Evolutionary conservation across 2,797 vertebrate species (phyloP), one percentile per base, ranked within the genome.

Genomic region (Rhinatrema bivittatum): DNA sequence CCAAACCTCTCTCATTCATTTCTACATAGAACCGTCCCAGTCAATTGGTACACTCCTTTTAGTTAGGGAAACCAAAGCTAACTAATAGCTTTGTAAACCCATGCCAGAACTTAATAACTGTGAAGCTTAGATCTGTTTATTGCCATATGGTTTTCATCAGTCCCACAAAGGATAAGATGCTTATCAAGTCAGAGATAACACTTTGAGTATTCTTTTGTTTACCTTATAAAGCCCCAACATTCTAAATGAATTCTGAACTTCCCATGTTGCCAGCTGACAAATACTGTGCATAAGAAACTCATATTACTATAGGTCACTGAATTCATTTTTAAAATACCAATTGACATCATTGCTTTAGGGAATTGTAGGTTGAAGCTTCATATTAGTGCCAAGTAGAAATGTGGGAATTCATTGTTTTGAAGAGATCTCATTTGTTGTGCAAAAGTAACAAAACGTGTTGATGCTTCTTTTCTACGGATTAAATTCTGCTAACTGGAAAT

Each of bases 221-320:
- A 44, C 41, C 24, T 62, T 64, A 25, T 37, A 50, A 57, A 59
- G 35, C 35, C 56, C 24, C 42, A 43, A 31, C 30, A 66, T 25
- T 56, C 54, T 45, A 50, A 61, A 42, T 55, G 29, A 53, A 64
- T 71, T 76, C 53, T 58, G 40, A 60, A 67, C 62, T 64, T 72
- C 58, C 52, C 40, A 16, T 53, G 36, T 57, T 68, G 50, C 29
- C 49, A 62, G 39, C 69, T 73, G 67, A 79, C 63, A 84, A 78
- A 83, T 68, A 59, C 53, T 85, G 74, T 82, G 74, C 81, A 85
- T 84, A 85, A 84, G 78, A 86, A 88, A 79, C 77, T 84, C 47
- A 19, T 78, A 91, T 92, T 91, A 89, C 67, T 86, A 74, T 88
- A 90, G 90, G 91, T 95, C 88, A 93, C 81, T 92, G 90, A 93